Percentiles rank a stretch among this genome's conserved stretches.
phyloP scores from a whole-genome alignment of 2,113 vertebrate species.

The Anguilla rostrata region DNA sequence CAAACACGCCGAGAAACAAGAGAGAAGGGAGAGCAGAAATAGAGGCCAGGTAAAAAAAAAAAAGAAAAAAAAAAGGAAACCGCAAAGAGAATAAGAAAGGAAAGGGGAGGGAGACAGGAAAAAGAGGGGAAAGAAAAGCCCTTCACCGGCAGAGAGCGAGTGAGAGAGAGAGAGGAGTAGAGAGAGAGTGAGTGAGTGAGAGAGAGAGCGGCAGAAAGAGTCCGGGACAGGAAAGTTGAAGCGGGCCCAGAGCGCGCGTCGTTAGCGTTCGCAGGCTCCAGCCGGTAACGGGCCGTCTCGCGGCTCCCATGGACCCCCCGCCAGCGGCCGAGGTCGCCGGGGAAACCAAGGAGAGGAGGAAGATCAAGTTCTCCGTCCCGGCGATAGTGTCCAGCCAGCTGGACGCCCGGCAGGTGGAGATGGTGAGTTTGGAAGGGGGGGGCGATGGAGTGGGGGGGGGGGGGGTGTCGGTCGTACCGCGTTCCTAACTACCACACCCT shows the following conservation, averaged over 20 bases:
- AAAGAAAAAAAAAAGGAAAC: conserved; percentile 54
- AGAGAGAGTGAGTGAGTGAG: not conserved
- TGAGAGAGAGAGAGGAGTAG: conserved; percentile 6
- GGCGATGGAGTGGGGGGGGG: conserved; percentile 46
- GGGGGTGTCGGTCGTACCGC: conserved; percentile 80
- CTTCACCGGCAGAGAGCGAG: not conserved
- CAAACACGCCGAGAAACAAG: conserved; percentile 9
- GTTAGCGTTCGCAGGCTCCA: conserved; percentile 66
- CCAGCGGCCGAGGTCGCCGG: conserved; percentile 57
- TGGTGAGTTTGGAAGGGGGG: conserved; percentile 84
- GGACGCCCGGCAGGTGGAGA: conserved; percentile 92
- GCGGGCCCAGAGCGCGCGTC: conserved; percentile 54
- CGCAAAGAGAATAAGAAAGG: conserved; percentile 74
- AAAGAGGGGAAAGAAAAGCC: too few relatives aligned
- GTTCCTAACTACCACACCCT: not conserved
- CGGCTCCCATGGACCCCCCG: conserved; percentile 67
- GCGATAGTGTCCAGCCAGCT: conserved; percentile 80
- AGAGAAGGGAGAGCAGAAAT: conserved; percentile 32
- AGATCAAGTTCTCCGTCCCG: conserved; percentile 90
- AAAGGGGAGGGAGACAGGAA: conserved; percentile 66
- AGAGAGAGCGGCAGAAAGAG: not conserved
- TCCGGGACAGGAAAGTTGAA: not conserved
- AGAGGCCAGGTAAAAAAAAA: conserved; percentile 41
- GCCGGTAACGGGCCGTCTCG: conserved; percentile 51
- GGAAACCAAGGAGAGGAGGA: conserved; percentile 87